Conservation (phyloP, 2,113 vertebrate species). For the Nestor notabilis region DNA sequence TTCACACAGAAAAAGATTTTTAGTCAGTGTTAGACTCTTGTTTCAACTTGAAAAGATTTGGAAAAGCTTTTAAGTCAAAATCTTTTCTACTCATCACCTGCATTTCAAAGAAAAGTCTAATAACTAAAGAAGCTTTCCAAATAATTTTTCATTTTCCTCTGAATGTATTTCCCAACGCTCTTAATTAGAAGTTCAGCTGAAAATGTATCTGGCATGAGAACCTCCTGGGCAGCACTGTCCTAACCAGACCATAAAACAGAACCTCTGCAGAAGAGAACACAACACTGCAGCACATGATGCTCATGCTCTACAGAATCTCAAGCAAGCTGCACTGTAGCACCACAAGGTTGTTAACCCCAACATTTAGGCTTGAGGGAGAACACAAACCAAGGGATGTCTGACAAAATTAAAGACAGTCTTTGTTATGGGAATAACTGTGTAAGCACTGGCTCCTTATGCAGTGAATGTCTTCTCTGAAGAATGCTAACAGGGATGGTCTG, state of each 20-base stretch:
- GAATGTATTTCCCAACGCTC: background rate
- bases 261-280: background rate
- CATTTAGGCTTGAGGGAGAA: background rate
- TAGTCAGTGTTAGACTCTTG: background rate
- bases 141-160: background rate
- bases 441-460: background rate
- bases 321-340: background rate
- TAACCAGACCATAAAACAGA: background rate
- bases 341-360: background rate
- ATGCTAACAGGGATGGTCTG: background rate
- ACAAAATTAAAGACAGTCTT: background rate
- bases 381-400: background rate
- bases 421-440: background rate
- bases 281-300: background rate
- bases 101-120: background rate
- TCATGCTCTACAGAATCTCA: background rate
- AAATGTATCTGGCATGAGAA: background rate
- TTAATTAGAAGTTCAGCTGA: background rate
- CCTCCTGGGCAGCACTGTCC: background rate
- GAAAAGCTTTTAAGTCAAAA: conserved; percentile 12
- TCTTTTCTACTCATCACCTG: background rate
- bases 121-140: background rate
- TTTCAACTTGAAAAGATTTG: background rate
- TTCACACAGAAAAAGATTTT: background rate
- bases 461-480: background rate